These are phyloP conservation scores for Hippopotamyrus pictus DNA, from an alignment of 2,797 vertebrate species.

Conservation along the genomic window DNA sequence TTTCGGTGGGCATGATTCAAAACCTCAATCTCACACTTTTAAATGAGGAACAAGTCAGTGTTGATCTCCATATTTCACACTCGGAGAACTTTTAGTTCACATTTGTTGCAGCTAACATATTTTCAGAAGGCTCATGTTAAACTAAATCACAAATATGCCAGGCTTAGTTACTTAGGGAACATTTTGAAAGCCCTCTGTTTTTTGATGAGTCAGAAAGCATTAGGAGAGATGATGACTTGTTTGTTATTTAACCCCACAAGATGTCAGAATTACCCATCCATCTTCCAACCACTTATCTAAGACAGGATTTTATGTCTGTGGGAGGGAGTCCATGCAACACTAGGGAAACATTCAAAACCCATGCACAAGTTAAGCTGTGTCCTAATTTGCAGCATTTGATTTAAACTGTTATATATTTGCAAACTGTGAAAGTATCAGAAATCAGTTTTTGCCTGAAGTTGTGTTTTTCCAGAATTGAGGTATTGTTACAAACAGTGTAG, in stretches of 20 bases:
- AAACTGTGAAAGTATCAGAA: background rate
- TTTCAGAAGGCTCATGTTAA: background rate
- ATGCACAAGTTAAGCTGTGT: background rate
- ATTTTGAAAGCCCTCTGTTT: conserved; percentile 7
- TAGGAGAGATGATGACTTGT: background rate
- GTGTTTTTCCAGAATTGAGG: background rate
- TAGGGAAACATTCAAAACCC: background rate
- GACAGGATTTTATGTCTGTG: background rate
- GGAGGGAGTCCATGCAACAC: background rate
- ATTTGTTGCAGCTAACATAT: background rate
- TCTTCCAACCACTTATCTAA: background rate
- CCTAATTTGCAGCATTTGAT: background rate
- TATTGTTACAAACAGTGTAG: background rate
- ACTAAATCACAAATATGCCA: background rate
- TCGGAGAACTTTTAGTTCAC: background rate
- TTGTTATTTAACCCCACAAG: background rate
- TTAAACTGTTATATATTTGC: background rate
- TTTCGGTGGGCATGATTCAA: background rate
- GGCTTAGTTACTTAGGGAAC: background rate
- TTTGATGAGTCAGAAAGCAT: conserved; percentile 2
- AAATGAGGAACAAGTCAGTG: background rate
- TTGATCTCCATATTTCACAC: background rate
- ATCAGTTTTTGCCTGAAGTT: background rate
- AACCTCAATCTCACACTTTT: background rate
- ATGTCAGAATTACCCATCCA: background rate